These are phyloP conservation scores for Dendrocopos noguchii DNA, from an alignment of 2,113 vertebrate genomes.

Conservation along the genomic window DNA sequence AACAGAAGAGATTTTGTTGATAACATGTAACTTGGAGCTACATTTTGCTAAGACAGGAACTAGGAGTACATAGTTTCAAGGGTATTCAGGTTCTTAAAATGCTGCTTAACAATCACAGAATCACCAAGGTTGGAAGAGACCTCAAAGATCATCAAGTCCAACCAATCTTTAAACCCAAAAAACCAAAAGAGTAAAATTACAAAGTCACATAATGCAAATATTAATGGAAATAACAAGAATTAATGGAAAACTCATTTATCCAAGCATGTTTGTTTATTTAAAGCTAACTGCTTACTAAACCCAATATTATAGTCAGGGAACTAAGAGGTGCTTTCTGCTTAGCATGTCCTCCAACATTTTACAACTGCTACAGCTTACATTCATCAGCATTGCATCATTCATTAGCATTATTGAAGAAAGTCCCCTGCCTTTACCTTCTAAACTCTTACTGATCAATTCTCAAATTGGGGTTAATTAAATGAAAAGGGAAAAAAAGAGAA, in stretches of 20 bases:
- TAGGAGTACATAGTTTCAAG: background rate
- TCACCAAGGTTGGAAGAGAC: no score
- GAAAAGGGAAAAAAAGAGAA: background rate
- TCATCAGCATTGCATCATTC: background rate
- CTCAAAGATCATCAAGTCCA: no score
- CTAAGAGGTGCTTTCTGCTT: background rate
- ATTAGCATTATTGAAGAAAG: background rate
- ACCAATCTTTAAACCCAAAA: background rate
- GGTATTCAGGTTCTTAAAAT: background rate
- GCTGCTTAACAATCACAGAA: background rate
- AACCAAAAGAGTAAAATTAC: background rate
- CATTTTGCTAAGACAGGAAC: background rate
- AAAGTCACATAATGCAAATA: background rate
- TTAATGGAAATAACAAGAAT: background rate
- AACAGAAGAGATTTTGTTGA: background rate
- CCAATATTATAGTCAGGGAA: background rate
- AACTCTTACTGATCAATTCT: background rate
- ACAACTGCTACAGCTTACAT: background rate
- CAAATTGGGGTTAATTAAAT: background rate
- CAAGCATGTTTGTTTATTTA: background rate
- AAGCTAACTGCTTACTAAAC: background rate
- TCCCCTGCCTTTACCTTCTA: background rate
- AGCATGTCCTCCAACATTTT: background rate
- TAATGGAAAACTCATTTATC: background rate
- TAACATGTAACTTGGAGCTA: background rate